A percentile compares a stretch with the other conserved stretches of the same genome.
phyloP scores from a whole-genome alignment of 37 sponge, comb jelly and placozoan genomes.

The Theonella swinhoei region DNA sequence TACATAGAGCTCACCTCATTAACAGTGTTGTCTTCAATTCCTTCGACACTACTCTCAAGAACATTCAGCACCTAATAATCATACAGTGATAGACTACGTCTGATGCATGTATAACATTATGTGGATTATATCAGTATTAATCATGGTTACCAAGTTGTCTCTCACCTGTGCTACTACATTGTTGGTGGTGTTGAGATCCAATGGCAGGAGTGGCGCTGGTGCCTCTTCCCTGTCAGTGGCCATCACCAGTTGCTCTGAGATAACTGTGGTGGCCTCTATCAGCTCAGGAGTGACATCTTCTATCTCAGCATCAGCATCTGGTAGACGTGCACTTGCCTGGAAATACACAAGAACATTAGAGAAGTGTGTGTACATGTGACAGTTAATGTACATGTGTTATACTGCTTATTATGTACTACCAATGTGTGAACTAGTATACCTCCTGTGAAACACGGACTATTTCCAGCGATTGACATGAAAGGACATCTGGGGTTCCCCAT shows the following conservation, averaged over 20 bases:
- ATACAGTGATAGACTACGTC: too few species aligned
- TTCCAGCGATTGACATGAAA: not conserved
- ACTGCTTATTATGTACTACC: too few species aligned
- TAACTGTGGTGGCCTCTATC: not conserved
- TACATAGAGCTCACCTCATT: too few species aligned
- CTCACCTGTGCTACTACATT: not conserved
- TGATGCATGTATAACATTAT: too few species aligned
- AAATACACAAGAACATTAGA: not conserved
- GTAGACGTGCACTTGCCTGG: not conserved
- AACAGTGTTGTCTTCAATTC: too few species aligned
- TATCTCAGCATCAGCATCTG: not conserved
- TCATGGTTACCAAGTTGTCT: too few species aligned
- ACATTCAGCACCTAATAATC: too few species aligned
- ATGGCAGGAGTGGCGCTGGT: constrained; percentile 26
- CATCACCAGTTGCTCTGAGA: not conserved
- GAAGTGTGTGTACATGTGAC: too few species aligned
- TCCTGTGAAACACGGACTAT: not conserved
- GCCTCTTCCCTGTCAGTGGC: not conserved
- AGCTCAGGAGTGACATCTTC: not conserved
- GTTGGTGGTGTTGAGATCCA: constrained; percentile 45
- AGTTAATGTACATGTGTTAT: too few species aligned
- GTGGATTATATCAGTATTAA: too few species aligned
- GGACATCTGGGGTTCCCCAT: constrained; percentile 13
- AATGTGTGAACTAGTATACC: not conserved
- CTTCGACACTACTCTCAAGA: too few species aligned